Evolutionary conservation across 2,113 vertebrate genomes (phyloP).

Genomic region (Podarcis cretensis): DNA sequence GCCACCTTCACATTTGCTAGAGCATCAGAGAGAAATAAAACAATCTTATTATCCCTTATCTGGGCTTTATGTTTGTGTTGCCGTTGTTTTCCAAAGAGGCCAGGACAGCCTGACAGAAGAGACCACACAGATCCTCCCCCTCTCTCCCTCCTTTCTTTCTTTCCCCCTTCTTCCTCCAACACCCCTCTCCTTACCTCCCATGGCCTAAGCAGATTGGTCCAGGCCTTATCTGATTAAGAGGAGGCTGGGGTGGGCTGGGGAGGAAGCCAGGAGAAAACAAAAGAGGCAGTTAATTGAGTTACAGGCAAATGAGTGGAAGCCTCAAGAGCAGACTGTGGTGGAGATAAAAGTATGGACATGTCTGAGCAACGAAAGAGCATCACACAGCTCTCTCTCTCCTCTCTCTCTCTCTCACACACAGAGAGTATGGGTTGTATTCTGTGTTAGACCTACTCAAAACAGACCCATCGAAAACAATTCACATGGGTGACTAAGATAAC

Average conservation of each 20-base stretch:
- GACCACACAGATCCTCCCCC: conserved; percentile 68
- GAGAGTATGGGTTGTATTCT: too few species aligned
- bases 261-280: background rate
- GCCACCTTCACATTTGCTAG: conserved; percentile 62
- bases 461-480: too few species aligned
- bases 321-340: conserved; percentile 47
- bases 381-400: conserved; percentile 1
- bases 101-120: conserved; percentile 74
- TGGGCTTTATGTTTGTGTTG: conserved; percentile 59
- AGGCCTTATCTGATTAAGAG: conserved; percentile 71
- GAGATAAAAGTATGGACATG: conserved; percentile 34
- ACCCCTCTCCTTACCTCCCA: conserved; percentile 59
- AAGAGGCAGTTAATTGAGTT: conserved; percentile 68
- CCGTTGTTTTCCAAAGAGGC: conserved; percentile 48
- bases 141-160: conserved; percentile 33
- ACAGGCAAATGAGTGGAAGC: conserved; percentile 49
- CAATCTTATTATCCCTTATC: conserved; percentile 76
- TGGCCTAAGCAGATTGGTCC: conserved; percentile 67
- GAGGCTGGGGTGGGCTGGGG: conserved; percentile 16
- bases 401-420: too few species aligned
- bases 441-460: too few species aligned
- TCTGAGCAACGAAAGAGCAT: background rate
- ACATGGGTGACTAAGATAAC: too few species aligned
- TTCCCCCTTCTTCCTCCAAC: conserved; percentile 48
- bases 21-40: conserved; percentile 59